Evolutionary conservation across 2,888 invertebrate genomes (phyloP).

Genomic region (Amblyjoppa fuscipennis): DNA sequence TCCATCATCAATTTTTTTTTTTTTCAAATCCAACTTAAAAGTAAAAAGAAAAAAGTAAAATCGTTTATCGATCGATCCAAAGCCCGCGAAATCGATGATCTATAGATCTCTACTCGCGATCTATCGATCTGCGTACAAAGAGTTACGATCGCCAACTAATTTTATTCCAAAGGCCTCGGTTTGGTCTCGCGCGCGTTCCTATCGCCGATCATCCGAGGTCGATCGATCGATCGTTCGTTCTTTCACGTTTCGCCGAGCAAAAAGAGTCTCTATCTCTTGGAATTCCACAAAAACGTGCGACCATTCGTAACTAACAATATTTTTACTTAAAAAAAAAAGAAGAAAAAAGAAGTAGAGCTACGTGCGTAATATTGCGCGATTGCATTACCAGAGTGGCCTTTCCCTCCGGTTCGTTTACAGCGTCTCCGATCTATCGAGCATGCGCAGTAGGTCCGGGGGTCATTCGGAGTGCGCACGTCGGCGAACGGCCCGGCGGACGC

Average conservation of each 20-base stretch:
- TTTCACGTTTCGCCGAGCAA: conserved; percentile 48
- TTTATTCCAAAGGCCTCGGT: conserved; percentile 19
- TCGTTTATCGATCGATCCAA: background rate
- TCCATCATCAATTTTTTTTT: background rate
- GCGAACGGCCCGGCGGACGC: background rate
- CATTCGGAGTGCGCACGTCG: conserved; percentile 10
- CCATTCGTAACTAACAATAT: conserved; percentile 37
- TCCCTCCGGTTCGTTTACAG: conserved; percentile 51
- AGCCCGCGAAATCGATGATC: background rate
- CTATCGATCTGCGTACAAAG: conserved; percentile 31
- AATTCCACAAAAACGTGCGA: conserved; percentile 60
- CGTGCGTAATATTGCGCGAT: conserved; percentile 67
- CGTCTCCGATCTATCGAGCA: conserved; percentile 31
- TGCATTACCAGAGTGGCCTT: conserved; percentile 50
- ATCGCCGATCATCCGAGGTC: conserved; percentile 65
- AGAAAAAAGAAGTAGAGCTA: conserved; percentile 52
- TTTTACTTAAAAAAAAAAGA: conserved; percentile 32
- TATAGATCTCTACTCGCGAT: background rate
- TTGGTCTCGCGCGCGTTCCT: background rate
- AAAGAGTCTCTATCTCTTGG: conserved; percentile 43
- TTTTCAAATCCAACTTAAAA: background rate
- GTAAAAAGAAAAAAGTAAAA: background rate
- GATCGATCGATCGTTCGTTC: conserved; percentile 57
- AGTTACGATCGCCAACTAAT: conserved; percentile 54
- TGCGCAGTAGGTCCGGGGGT: conserved; percentile 24